Base-by-base conservation (phyloP, 2,113 vertebrate genomes). In the Ophthalmolycus amberensis region DNA sequence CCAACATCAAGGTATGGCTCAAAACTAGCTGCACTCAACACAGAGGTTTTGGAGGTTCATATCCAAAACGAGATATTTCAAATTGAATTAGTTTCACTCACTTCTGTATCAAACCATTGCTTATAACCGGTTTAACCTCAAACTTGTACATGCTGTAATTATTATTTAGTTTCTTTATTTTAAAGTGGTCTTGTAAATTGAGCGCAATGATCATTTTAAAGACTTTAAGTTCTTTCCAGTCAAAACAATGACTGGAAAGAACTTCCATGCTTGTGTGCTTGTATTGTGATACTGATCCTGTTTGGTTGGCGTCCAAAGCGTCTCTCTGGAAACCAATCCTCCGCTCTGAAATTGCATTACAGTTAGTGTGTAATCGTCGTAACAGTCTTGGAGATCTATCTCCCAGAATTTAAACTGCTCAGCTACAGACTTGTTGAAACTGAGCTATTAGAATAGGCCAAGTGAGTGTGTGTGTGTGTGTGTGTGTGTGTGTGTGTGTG, bases 1-100 rank as follows among this genome's bases (percentile, higher is more conserved):
- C 98, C 65, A 96, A 96, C 68, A 84, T 99, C 90, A 99, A 99
- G 97, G 98, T 99, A 96, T 94, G 14, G 8, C 42, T 63, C 37
- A 4, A 2, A 25, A 7, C 27, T 18, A 10, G 18, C 37, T n/a
- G 22, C 59, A 27, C 44, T 50, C 68, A 22, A 29, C 44, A 38
- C 6, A 14, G 1, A 40, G 15, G 12, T n/a, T 25, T 20, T 6
- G 22, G 40, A 48, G 32, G 40, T 68, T 16, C 18, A 50, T 16
- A 27, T 48, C 14, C 16, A 46, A 29, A 50, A 46, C 46, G 7
- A 38, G 14, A 77, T 25, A 16, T 54, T 20, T 29, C 4, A 3
- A 34, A n/a, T 11, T 5, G 5, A 25, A 82, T 42, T 20, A 6
- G 16, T 65, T 9, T 44, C 27, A 14, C 27, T 64, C 25, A 37